Conservation (phyloP, 2,113 vertebrate species). For the Paramormyrops kingsleyae region DNA sequence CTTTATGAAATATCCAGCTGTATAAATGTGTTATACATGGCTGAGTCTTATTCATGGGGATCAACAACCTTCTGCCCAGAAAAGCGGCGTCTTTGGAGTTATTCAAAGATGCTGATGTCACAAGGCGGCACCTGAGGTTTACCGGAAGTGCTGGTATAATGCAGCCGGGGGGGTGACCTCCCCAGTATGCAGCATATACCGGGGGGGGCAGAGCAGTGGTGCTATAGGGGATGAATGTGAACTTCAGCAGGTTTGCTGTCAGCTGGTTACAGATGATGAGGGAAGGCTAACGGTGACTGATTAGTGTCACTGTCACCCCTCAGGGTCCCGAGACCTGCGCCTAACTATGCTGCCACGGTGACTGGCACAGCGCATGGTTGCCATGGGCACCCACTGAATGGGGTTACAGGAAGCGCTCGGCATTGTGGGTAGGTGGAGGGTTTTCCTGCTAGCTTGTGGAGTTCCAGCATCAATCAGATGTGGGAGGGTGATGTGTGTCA, state of each 20-base stretch:
- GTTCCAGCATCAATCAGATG: background rate
- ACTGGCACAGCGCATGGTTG: background rate
- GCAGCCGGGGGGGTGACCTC: background rate
- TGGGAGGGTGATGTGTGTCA: background rate
- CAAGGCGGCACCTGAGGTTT: background rate
- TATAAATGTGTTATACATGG: background rate
- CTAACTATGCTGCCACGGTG: background rate
- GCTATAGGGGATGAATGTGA: conserved; percentile 12
- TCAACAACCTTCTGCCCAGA: background rate
- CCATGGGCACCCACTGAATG: background rate
- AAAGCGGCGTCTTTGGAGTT: background rate
- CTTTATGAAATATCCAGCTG: background rate
- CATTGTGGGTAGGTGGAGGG: background rate
- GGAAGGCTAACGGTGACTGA: background rate
- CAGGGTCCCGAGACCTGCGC: background rate
- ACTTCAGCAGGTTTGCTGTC: background rate
- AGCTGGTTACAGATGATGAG: background rate
- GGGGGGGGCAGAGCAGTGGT: background rate
- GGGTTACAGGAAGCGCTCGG: background rate
- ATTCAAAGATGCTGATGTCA: background rate
- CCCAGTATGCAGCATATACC: conserved; percentile 1
- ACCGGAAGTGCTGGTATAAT: background rate
- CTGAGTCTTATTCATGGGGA: background rate
- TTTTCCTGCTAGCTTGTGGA: background rate
- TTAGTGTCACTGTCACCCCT: background rate